Conservation (phyloP, 1,140 invertebrate genomes). For the Mycetomoellerius zeteki region DNA sequence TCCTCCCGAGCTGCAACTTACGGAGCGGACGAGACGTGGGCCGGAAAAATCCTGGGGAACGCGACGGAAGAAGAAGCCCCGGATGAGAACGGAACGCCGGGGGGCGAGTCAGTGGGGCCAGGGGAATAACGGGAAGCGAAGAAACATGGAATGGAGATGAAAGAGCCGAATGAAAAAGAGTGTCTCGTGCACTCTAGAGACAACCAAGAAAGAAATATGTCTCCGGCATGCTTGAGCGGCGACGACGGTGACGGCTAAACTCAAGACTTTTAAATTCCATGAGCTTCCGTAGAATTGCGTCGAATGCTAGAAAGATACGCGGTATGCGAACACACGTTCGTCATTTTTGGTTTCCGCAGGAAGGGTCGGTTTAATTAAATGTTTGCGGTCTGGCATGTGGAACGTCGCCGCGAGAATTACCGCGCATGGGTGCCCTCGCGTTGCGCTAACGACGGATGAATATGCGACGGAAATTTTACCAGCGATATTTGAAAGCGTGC, state of each 20-base stretch:
- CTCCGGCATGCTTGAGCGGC: slow-evolving; percentile 32
- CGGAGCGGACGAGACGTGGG: not conserved
- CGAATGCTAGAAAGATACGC: not conserved
- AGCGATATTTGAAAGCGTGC: slow-evolving; percentile 5
- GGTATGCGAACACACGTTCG: not conserved
- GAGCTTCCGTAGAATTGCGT: slow-evolving; percentile 35
- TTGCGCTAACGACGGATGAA: slow-evolving; percentile 20
- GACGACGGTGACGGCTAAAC: slow-evolving; percentile 3
- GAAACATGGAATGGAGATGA: slow-evolving; percentile 57
- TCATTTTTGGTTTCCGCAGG: slow-evolving; percentile 37
- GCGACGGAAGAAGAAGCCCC: not conserved
- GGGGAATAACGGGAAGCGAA: slow-evolving; percentile 53
- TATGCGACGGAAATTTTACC: slow-evolving; percentile 11
- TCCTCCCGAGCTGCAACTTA: slow-evolving; percentile 49
- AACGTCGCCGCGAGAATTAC: slow-evolving; percentile 20
- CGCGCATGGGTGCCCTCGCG: not conserved
- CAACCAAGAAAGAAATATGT: slow-evolving; percentile 59
- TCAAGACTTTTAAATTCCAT: slow-evolving; percentile 44
- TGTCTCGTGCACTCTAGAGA: slow-evolving; percentile 49
- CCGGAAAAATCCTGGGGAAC: slow-evolving; percentile 44
- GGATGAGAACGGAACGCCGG: not conserved
- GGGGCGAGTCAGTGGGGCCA: not conserved
- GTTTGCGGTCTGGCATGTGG: slow-evolving; percentile 11
- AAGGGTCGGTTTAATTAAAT: slow-evolving; percentile 55
- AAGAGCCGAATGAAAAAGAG: slow-evolving; percentile 58